phyloP scores from a whole-genome alignment of 1,140 invertebrate genomes.

The Drosophila yakuba region DNA sequence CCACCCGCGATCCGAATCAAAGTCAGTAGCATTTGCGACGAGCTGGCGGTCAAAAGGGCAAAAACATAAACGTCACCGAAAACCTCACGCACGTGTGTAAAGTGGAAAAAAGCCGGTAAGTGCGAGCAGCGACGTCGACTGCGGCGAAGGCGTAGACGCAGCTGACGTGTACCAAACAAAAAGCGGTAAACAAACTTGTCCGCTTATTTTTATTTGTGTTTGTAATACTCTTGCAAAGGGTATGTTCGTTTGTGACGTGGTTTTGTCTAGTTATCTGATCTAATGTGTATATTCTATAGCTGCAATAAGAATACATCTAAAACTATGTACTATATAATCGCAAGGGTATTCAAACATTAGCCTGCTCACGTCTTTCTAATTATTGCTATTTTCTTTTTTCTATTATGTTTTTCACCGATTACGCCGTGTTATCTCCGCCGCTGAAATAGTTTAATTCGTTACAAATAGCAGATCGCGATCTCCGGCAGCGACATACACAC shows the following conservation, averaged over 20 bases:
- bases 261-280: not conserved
- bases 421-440: conserved; percentile 28
- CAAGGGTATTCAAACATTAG: not conserved
- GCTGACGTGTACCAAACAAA: conserved; percentile 60
- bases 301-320: not conserved
- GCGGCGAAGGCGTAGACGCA: not conserved
- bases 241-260: not conserved
- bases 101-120: conserved; percentile 13
- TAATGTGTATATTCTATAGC: not conserved
- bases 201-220: conserved; percentile 1
- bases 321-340: not conserved
- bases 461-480: conserved; percentile 33
- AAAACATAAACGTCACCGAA: conserved; percentile 13
- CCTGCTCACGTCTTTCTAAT: not conserved
- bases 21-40: not conserved
- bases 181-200: conserved; percentile 26
- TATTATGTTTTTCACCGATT: conserved; percentile 5
- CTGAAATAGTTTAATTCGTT: conserved; percentile 22
- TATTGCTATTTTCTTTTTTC: conserved; percentile 1
- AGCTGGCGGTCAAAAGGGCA: conserved; percentile 37
- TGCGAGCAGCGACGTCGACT: conserved; percentile 12
- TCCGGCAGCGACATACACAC: not conserved
- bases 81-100: not conserved
- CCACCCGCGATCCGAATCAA: not conserved
- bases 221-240: not conserved